Evolutionary conservation across 2,797 vertebrate genomes (phyloP).

Genomic region (Myripristis murdjan): DNA sequence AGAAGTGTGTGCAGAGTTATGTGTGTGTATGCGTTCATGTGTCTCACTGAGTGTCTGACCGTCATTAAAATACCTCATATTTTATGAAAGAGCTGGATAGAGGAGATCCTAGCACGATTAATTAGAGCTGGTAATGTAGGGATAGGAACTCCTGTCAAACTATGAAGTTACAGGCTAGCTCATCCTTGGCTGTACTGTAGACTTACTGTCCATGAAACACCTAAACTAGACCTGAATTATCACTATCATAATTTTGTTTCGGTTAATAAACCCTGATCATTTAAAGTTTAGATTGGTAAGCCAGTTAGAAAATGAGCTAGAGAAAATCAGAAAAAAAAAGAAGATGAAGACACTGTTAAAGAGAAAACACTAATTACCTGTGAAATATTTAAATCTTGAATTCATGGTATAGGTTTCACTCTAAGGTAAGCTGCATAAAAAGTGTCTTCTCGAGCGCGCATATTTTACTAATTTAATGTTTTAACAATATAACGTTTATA

Average conservation of each 20-base stretch:
- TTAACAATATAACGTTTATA: slow-evolving; percentile 40
- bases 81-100: slow-evolving; percentile 61
- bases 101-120: slow-evolving; percentile 55
- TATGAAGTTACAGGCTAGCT: slow-evolving; percentile 32
- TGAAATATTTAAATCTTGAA: slow-evolving; percentile 7
- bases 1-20: slow-evolving; percentile 53
- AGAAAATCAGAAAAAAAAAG: no score
- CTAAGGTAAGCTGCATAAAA: slow-evolving; percentile 29
- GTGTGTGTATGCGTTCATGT: slow-evolving; percentile 14
- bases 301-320: no score
- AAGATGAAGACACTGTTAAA: no score
- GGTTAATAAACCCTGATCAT: no score
- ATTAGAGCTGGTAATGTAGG: slow-evolving; percentile 56
- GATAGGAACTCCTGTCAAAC: slow-evolving; percentile 54
- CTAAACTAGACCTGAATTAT: slow-evolving; percentile 34
- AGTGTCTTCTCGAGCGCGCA: not conserved
- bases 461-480: slow-evolving; percentile 24
- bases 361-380: no score
- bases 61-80: slow-evolving; percentile 65
- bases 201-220: slow-evolving; percentile 27
- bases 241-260: no score
- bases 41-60: slow-evolving; percentile 27
- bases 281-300: no score
- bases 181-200: not conserved
- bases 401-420: slow-evolving; percentile 23